Percentiles rank a stretch among this genome's conserved stretches.
Conservation (phyloP, 1,140 invertebrate genomes). For the Eurytemora carolleeae region DNA sequence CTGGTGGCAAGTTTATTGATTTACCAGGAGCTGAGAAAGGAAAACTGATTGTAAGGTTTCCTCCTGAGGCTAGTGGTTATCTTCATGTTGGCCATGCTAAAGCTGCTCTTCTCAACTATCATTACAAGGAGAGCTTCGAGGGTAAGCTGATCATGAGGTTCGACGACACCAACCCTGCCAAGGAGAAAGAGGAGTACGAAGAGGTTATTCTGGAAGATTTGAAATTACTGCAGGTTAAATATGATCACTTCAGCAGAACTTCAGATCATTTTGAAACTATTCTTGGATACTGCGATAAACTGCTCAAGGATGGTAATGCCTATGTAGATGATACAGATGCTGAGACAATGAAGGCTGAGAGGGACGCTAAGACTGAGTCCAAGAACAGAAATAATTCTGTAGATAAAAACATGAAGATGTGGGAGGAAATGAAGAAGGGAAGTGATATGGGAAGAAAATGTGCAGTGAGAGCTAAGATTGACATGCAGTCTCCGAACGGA, state of each 20-base stretch:
- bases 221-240: conserved; percentile 68
- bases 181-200: conserved; percentile 96
- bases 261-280: conserved; percentile 92
- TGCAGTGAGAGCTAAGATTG: conserved; percentile 90
- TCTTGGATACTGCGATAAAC: conserved; percentile 61
- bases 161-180: conserved; percentile 98
- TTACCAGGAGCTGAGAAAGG: conserved; percentile 86
- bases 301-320: conserved; percentile 69
- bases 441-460: conserved; percentile 53
- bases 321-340: conserved; percentile 92
- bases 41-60: conserved; percentile 83
- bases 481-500: conserved; percentile 88
- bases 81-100: conserved; percentile 98
- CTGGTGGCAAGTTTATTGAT: conserved; percentile 75
- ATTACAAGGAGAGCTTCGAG: conserved; percentile 53
- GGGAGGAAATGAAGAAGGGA: conserved; percentile 88
- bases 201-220: conserved; percentile 90
- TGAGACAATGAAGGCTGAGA: conserved; percentile 79
- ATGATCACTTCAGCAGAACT: conserved; percentile 80
- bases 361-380: conserved; percentile 71
- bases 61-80: conserved; percentile 90
- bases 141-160: conserved; percentile 95
- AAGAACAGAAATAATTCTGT: conserved; percentile 60
- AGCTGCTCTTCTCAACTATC: conserved; percentile 90
- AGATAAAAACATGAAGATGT: conserved; percentile 66